A percentile compares a stretch with the other conserved stretches of the same genome.
Evolutionary conservation across 2,113 vertebrate species (phyloP).

Genomic region (Anarrhichthys ocellatus): DNA sequence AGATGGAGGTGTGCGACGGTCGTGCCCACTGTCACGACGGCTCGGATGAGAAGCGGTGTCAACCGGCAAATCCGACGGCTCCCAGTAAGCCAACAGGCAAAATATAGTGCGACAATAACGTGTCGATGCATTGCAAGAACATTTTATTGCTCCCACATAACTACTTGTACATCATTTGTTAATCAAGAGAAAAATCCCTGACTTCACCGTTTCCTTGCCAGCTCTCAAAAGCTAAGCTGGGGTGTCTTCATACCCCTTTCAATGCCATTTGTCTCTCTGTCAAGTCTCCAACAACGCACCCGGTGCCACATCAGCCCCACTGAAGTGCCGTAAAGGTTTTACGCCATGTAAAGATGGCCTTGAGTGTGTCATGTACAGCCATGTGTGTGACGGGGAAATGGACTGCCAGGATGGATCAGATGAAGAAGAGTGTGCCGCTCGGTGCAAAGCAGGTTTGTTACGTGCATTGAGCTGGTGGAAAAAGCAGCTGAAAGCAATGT

Average conservation of each 20-base stretch:
- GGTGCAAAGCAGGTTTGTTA: slow-evolving; percentile 62
- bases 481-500: neutral
- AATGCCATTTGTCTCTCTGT: neutral
- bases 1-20: slow-evolving; percentile 83
- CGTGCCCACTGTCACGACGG: slow-evolving; percentile 84
- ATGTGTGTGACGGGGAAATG: slow-evolving; percentile 85
- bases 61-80: neutral
- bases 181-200: neutral
- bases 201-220: neutral
- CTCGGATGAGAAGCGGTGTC: slow-evolving; percentile 87
- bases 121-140: neutral
- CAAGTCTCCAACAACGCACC: slow-evolving; percentile 28
- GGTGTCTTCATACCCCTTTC: neutral
- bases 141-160: neutral
- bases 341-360: slow-evolving; percentile 79
- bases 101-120: neutral
- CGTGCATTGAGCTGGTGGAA: neutral
- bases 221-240: neutral
- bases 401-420: slow-evolving; percentile 90
- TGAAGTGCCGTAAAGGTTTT: slow-evolving; percentile 73
- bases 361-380: slow-evolving; percentile 82
- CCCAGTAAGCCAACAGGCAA: slow-evolving; percentile 40
- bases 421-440: slow-evolving; percentile 61
- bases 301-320: neutral
- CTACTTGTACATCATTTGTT: neutral